Base-by-base conservation (phyloP, 2,113 vertebrate genomes). In the Probosciger aterrimus region DNA sequence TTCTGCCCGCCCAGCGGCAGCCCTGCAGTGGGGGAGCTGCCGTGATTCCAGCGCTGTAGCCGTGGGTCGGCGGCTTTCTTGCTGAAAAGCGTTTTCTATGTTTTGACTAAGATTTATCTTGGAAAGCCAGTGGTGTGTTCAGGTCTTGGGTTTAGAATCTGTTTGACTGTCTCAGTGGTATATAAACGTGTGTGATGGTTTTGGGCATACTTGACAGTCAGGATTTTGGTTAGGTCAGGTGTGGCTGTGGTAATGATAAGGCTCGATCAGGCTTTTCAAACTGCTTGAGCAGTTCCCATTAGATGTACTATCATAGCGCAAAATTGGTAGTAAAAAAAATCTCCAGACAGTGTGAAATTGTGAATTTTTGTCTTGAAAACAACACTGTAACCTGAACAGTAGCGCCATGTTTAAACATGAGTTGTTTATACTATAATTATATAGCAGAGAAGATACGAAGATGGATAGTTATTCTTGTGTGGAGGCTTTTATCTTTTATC, bases 381-480 rank as follows among this genome's bases (percentile, higher is more conserved):
- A 19, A 7, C 43, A 15, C 31, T 33, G 16, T 20, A 28, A 49
- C 20, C 22, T 60, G 18, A 37, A 20, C 15, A 19, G 19, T 65
- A 24, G 3, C n/a, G 12, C 7, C 2, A 0, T 0, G 0, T 60
- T 67, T 69, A 27, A 31, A 6, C 7, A 0, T 12, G 5, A 12
- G 4, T 43, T 75, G 4, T 41, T 88, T 52, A 6, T 65, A 30
- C 8, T 17, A 1, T 28, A 59, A 4, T 47, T 64, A 2, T 0
- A 1, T n/a, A 14, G 17, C 20, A 19, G 47, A 57, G n/a, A 64
- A 57, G n/a, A 73, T 33, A 33, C 11, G 28, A 69, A 41, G 20
- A 8, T 10, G 10, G 8, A 8, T 10, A 11, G 9, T 30, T 53
- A 20, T 93, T 73, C 15, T 20, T 62, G 11, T 4, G 3, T 39